phyloP scores from a whole-genome alignment of 2,888 invertebrate species.

The Morpho deidamia region DNA sequence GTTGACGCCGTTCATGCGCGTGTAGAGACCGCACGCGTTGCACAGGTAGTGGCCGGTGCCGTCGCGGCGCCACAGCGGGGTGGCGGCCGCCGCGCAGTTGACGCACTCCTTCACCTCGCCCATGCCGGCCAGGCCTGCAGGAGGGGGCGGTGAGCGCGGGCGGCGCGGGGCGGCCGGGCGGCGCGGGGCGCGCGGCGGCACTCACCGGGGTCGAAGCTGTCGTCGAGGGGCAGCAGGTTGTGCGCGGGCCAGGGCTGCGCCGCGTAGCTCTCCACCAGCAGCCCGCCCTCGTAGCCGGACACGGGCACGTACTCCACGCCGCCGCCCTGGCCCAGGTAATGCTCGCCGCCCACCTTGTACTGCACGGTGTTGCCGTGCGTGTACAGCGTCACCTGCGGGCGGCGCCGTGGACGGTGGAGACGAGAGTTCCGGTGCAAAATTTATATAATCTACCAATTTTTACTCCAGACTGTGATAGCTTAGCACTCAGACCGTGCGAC shows the following conservation, averaged over 20 bases:
- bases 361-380: constrained; percentile 74
- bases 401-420: too few species aligned
- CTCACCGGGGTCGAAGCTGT: constrained; percentile 70
- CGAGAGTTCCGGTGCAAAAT: too few species aligned
- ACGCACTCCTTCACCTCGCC: constrained; percentile 91
- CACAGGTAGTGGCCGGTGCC: constrained; percentile 99
- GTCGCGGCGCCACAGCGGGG: constrained; percentile 98
- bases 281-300: constrained; percentile 67
- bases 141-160: neutral
- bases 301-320: constrained; percentile 68
- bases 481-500: too few species aligned
- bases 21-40: constrained; percentile 99
- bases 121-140: constrained; percentile 64
- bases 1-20: constrained; percentile 83
- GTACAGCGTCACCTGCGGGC: constrained; percentile 75
- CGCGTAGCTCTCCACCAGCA: constrained; percentile 65
- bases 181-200: constrained; percentile 9
- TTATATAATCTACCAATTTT: too few species aligned
- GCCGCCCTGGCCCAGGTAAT: constrained; percentile 55
- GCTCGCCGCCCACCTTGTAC: constrained; percentile 71
- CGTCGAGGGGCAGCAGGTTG: constrained; percentile 65
- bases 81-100: constrained; percentile 94
- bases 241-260: constrained; percentile 67
- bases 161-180: too few species aligned
- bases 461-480: too few species aligned